These are phyloP conservation scores for Cydia fagiglandana DNA, from an alignment of 1,140 invertebrate genomes.

Conservation along the genomic window DNA sequence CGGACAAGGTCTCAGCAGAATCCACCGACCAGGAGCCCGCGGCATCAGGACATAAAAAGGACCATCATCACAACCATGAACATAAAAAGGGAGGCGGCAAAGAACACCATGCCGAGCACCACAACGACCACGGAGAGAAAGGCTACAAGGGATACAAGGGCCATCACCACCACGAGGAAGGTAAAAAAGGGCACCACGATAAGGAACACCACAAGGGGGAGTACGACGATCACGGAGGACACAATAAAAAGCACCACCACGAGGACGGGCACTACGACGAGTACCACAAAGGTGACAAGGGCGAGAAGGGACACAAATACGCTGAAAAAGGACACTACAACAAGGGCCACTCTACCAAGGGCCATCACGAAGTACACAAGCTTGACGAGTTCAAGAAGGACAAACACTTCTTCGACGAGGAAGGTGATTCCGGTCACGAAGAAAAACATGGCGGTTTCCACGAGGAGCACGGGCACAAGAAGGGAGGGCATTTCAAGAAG, in stretches of 20 bases:
- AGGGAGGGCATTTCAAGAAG: conserved; percentile 84
- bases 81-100: conserved; percentile 80
- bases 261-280: conserved; percentile 86
- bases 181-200: conserved; percentile 86
- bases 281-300: conserved; percentile 84
- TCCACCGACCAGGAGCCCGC: conserved; percentile 78
- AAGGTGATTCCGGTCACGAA: conserved; percentile 86
- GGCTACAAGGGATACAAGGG: conserved; percentile 84
- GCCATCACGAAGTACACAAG: conserved; percentile 88
- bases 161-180: conserved; percentile 84
- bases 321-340: conserved; percentile 83
- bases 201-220: conserved; percentile 85
- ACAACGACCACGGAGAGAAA: conserved; percentile 81
- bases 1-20: conserved; percentile 43
- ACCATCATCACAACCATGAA: conserved; percentile 79
- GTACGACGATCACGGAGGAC: conserved; percentile 85
- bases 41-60: conserved; percentile 81
- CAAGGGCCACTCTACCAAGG: conserved; percentile 88
- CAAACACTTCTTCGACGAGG: conserved; percentile 86
- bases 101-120: conserved; percentile 75
- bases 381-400: conserved; percentile 83
- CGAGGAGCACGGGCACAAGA: conserved; percentile 84
- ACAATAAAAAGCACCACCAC: conserved; percentile 87
- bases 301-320: conserved; percentile 82
- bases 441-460: conserved; percentile 84